Evolutionary conservation across 1,140 invertebrate genomes (phyloP).

Genomic region (Lineus longissimus): DNA sequence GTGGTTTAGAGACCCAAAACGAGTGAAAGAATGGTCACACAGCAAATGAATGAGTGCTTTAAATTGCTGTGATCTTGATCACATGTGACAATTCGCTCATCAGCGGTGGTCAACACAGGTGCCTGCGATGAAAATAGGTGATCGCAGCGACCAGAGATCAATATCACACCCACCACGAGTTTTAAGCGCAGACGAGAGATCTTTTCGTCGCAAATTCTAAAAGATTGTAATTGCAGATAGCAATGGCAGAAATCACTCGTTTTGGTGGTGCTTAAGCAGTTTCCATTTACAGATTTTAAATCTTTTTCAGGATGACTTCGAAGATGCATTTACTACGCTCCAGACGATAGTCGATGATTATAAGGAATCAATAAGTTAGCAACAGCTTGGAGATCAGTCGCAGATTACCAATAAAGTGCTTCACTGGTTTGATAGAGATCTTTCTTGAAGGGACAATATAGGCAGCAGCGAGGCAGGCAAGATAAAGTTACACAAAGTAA

Average conservation of each 20-base stretch:
- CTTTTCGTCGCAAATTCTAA: background rate
- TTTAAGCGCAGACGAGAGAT: background rate
- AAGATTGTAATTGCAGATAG: background rate
- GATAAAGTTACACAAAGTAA: too few species aligned
- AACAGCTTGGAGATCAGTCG: background rate
- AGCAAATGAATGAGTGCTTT: too few species aligned
- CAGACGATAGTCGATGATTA: slow-evolving; percentile 24
- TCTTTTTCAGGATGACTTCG: slow-evolving; percentile 31
- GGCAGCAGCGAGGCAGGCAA: too few species aligned
- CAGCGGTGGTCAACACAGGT: too few species aligned
- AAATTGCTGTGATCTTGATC: too few species aligned
- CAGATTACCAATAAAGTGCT: too few species aligned
- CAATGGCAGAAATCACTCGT: background rate
- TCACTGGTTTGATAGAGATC: too few species aligned
- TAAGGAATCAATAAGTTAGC: slow-evolving; percentile 20
- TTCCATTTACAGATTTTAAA: too few species aligned
- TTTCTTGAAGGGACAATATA: too few species aligned
- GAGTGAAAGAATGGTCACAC: too few species aligned
- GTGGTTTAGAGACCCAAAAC: too few species aligned
- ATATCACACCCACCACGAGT: background rate
- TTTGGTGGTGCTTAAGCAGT: background rate
- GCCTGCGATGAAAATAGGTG: background rate
- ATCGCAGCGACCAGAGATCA: background rate
- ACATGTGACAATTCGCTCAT: too few species aligned
- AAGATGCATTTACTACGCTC: slow-evolving; percentile 29